Evolutionary conservation across 2,113 vertebrate species (phyloP), one percentile per base, ranked within the genome.

Genomic region (Notarius lentiginosus): DNA sequence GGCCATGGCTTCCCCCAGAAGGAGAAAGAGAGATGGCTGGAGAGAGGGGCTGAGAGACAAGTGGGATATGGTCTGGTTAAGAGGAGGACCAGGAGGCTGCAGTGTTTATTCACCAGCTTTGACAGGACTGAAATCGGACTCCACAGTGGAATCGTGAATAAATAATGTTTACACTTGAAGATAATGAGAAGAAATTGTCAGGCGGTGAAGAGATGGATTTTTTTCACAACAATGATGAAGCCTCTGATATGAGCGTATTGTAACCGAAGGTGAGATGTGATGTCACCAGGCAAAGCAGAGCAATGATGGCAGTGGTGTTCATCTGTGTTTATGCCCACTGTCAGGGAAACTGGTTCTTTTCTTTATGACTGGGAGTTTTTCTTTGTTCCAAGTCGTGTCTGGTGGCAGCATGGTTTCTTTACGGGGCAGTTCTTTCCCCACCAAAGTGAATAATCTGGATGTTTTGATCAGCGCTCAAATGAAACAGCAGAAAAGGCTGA

Each of bases 271-370:
- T 11, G 76, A 56, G 73, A 58, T 53, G 53, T 66, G n/a, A 12
- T 66, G 24, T 82, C 34, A 83, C 24, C 4, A 47, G 18, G 11
- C 80, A 15, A 7, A 58, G 51, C 30, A 18, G 7, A 70, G 41
- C 20, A 18, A 68, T 70, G 49, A 53, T 15, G 10, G 27, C 8
- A 15, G n/a, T 79, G 61, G 27, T 14, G 15, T 76, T 65, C 1
- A 11, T 47, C 55, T 70, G 49, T 7, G 27, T 86, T 86, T 88
- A 27, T 86, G 66, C 61, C 61, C 65, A 15, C 76, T 84, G 60
- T 70, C 82, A 79, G 77, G 9, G 49, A 65, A 94, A 95, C 95
- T 95, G 93, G 30, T 41, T 70, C 49, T 60, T 66, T 86, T 70
- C 53, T 84, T 58, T 58, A 47, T 84, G 63, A 7, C 60, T 86